Evolutionary conservation across 2,888 invertebrate species (phyloP).

Genomic region (Chrysotoxum bicinctum): DNA sequence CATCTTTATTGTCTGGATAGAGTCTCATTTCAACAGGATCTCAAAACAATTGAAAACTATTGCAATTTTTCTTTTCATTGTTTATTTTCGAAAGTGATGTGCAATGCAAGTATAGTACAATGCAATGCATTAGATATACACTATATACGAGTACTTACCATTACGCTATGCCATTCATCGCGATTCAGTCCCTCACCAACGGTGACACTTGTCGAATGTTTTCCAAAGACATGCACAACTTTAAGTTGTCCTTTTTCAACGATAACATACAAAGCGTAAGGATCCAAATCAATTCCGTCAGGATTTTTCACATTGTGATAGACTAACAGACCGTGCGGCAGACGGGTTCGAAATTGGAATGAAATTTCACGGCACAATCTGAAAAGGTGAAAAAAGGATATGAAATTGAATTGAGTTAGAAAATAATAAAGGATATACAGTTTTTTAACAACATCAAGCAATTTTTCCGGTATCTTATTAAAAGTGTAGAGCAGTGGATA

Average conservation of each 20-base stretch:
- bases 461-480: neutral
- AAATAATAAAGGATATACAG: neutral
- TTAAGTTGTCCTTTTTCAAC: slow-evolving; percentile 95
- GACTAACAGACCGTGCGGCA: slow-evolving; percentile 93
- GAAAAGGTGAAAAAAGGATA: slow-evolving; percentile 68
- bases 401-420: neutral
- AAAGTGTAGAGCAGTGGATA: neutral
- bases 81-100: neutral
- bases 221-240: slow-evolving; percentile 95
- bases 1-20: slow-evolving; percentile 3
- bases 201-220: slow-evolving; percentile 90
- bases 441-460: neutral
- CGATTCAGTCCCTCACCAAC: slow-evolving; percentile 94
- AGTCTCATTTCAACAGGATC: neutral
- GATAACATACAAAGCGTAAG: slow-evolving; percentile 94
- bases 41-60: slow-evolving; percentile 54
- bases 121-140: neutral
- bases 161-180: slow-evolving; percentile 95
- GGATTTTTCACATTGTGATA: slow-evolving; percentile 96
- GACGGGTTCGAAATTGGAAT: slow-evolving; percentile 92
- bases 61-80: slow-evolving; percentile 63
- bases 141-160: slow-evolving; percentile 82
- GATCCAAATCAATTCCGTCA: slow-evolving; percentile 89
- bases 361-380: slow-evolving; percentile 94
- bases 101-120: neutral